phyloP scores from a whole-genome alignment of 2,888 invertebrate genomes.

The Aleiodes leptofemur region DNA sequence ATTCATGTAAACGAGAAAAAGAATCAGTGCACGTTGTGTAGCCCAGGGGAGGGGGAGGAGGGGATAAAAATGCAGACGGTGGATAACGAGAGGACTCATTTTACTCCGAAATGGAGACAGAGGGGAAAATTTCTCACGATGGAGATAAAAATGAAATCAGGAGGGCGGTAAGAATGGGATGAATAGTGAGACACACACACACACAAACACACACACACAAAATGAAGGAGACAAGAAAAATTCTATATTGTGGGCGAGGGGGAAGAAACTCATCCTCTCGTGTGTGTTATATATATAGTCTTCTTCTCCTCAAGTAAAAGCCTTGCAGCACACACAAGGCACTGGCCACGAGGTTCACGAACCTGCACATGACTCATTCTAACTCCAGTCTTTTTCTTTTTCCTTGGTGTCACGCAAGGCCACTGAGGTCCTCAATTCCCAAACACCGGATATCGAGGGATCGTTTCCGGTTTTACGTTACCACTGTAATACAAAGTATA shows the following conservation, averaged over 20 bases:
- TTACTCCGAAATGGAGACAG: not conserved
- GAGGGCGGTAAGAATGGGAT: slow-evolving; percentile 38
- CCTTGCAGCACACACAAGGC: slow-evolving; percentile 26
- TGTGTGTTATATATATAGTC: not conserved
- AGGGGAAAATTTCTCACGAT: slow-evolving; percentile 33
- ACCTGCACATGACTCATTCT: slow-evolving; percentile 48
- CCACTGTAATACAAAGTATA: slow-evolving; percentile 25
- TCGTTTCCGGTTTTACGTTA: slow-evolving; percentile 43
- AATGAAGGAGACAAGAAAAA: slow-evolving; percentile 35
- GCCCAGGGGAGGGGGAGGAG: not conserved
- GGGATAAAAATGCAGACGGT: slow-evolving; percentile 27
- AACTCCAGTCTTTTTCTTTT: slow-evolving; percentile 8
- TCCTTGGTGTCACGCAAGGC: slow-evolving; percentile 46
- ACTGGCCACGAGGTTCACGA: slow-evolving; percentile 39
- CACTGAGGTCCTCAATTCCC: slow-evolving; percentile 35
- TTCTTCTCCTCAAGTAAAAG: not conserved
- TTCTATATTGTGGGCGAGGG: slow-evolving; percentile 40
- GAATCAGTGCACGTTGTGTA: not conserved
- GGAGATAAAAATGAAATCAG: slow-evolving; percentile 47
- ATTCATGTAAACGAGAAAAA: slow-evolving; percentile 6
- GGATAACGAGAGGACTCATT: slow-evolving; percentile 31
- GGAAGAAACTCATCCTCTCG: slow-evolving; percentile 21
- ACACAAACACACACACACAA: too few species aligned
- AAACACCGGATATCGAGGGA: slow-evolving; percentile 43
- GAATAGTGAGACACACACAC: slow-evolving; percentile 14